These are phyloP conservation scores for Stylophora pistillata DNA, from an alignment of 64 coral and sea anemone genomes.

Conservation along the genomic window DNA sequence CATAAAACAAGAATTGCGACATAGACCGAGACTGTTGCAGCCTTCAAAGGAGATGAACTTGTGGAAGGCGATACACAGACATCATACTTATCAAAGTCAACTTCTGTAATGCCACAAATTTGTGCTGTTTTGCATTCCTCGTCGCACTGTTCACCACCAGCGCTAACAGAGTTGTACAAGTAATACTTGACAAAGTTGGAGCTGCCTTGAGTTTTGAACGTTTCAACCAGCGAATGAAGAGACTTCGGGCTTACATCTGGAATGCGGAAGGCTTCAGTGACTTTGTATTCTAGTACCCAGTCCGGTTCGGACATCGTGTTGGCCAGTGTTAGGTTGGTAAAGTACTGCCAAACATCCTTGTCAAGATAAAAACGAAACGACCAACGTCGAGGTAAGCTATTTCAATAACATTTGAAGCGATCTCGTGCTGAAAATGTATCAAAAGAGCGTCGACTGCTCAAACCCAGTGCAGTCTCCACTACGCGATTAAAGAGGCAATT, in stretches of 20 bases:
- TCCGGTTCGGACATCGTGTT: slow-evolving; percentile 53
- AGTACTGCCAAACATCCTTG: slow-evolving; percentile 73
- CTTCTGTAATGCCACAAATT: slow-evolving; percentile 59
- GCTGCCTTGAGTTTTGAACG: slow-evolving; percentile 16
- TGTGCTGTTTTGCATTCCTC: slow-evolving; percentile 50
- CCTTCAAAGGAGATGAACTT: not conserved
- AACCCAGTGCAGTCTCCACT: too few species aligned
- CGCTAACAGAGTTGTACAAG: slow-evolving; percentile 66
- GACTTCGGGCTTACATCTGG: slow-evolving; percentile 50
- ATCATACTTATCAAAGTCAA: slow-evolving; percentile 62
- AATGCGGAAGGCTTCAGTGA: slow-evolving; percentile 41
- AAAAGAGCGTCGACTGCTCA: too few species aligned
- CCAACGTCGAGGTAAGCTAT: not conserved
- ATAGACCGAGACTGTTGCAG: not conserved
- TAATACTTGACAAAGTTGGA: slow-evolving; percentile 58
- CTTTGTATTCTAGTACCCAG: slow-evolving; percentile 67
- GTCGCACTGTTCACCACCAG: slow-evolving; percentile 27
- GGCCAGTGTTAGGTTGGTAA: slow-evolving; percentile 57
- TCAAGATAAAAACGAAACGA: not conserved
- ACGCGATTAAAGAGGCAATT: too few species aligned
- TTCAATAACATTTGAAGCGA: too few species aligned
- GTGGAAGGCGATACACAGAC: not conserved
- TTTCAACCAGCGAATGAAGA: slow-evolving; percentile 40
- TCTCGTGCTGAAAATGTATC: too few species aligned
- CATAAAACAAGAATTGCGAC: too few species aligned